These are phyloP conservation scores for Diadegma fenestrale DNA, from an alignment of 2,888 invertebrate species.

Conservation along the genomic window DNA sequence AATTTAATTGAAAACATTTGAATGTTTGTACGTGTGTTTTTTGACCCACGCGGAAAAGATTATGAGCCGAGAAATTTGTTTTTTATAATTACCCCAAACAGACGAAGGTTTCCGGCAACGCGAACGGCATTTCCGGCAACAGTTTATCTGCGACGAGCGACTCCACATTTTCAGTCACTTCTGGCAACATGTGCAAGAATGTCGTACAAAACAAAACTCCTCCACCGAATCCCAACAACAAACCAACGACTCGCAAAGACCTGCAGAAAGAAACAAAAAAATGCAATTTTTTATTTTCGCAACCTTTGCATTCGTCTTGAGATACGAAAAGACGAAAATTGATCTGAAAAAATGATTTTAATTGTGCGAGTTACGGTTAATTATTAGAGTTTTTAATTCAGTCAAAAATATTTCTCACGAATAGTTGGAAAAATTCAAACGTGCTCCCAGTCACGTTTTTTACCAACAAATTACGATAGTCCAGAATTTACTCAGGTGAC, in stretches of 20 bases:
- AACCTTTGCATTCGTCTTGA: no score
- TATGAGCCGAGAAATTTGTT: no score
- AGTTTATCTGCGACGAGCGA: slow-evolving; percentile 85
- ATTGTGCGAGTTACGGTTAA: background rate
- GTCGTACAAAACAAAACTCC: slow-evolving; percentile 93
- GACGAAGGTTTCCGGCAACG: slow-evolving; percentile 90
- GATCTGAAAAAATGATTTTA: background rate
- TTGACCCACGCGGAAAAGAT: background rate
- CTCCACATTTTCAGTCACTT: slow-evolving; percentile 90
- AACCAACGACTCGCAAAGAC: slow-evolving; percentile 85
- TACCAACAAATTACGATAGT: background rate
- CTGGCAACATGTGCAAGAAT: slow-evolving; percentile 92
- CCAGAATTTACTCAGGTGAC: background rate
- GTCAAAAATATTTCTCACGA: background rate
- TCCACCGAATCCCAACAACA: slow-evolving; percentile 93
- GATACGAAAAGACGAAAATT: background rate
- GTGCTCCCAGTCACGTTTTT: background rate
- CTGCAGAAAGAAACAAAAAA: slow-evolving; percentile 66
- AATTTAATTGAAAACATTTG: background rate
- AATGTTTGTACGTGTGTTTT: background rate
- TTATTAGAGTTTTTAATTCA: background rate
- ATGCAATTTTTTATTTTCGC: background rate
- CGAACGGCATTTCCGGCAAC: slow-evolving; percentile 87
- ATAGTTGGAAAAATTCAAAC: background rate
- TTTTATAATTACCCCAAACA: slow-evolving; percentile 85